phyloP scores from a whole-genome alignment of 2,888 invertebrate genomes.

The Reticulitermes lucifugus region DNA sequence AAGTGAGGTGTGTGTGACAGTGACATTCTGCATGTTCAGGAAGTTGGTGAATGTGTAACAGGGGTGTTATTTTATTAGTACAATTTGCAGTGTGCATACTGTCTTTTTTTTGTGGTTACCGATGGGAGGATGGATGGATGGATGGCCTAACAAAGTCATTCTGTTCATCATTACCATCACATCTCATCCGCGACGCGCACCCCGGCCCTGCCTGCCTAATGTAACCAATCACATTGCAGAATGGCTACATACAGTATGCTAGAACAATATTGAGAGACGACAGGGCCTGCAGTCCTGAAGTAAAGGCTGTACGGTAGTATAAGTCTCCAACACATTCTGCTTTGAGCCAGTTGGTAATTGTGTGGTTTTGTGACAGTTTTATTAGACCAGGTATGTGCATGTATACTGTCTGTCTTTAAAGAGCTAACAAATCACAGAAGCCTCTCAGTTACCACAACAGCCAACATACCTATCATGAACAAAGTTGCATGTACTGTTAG shows the following conservation, averaged over 20 bases:
- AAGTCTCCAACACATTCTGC: conserved; percentile 51
- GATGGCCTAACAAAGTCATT: conserved; percentile 40
- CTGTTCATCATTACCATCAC: conserved; percentile 48
- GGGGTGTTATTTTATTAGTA: no score
- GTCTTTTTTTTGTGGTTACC: conserved; percentile 44
- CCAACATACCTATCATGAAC: no score
- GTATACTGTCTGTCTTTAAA: no score
- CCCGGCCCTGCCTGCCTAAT: conserved; percentile 39
- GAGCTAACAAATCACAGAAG: no score
- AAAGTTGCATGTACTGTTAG: no score
- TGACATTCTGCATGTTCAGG: no score
- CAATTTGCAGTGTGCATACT: conserved; percentile 37
- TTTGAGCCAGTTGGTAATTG: no score
- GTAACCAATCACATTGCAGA: conserved; percentile 48
- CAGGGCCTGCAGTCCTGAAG: conserved; percentile 54
- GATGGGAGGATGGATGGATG: conserved; percentile 49
- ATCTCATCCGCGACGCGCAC: conserved; percentile 47
- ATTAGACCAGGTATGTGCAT: no score
- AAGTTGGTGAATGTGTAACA: no score
- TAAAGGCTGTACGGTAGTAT: conserved; percentile 54
- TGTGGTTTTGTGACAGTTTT: no score
- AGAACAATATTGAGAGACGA: conserved; percentile 50
- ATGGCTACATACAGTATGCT: conserved; percentile 51
- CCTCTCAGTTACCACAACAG: no score
- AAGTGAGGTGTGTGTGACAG: conserved; percentile 42